These are phyloP conservation scores for Chaetorhynchus papuensis DNA, from an alignment of 2,113 vertebrate species.

Conservation along the genomic window DNA sequence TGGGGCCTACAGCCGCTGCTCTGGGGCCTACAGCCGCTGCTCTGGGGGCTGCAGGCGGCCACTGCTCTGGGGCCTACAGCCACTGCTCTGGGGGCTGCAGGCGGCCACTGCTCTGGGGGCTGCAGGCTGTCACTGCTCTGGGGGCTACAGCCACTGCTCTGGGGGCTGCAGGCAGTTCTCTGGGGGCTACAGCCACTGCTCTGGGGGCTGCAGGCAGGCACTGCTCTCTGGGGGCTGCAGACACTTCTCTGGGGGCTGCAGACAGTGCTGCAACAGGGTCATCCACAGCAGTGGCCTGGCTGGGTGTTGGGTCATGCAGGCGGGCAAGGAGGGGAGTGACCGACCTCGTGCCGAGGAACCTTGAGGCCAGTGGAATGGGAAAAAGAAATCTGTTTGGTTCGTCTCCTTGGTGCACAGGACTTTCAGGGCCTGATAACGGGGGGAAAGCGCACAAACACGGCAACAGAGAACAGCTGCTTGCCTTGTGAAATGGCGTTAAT, in stretches of 20 bases:
- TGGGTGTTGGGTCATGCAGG: fast-evolving
- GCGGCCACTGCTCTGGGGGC: neutral
- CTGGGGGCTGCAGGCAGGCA: too few species aligned
- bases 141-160: neutral
- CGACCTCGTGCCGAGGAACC: neutral
- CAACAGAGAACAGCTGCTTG: neutral
- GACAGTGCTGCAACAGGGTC: neutral
- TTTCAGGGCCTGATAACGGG: neutral
- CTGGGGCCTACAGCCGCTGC: neutral
- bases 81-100: neutral
- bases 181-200: neutral
- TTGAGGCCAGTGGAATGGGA: too few species aligned
- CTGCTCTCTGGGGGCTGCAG: too few species aligned
- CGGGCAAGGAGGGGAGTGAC: fast-evolving
- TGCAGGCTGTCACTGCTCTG: too few species aligned
- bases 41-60: neutral
- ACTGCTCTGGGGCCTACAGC: neutral
- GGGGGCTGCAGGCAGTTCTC: neutral
- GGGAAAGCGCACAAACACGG: too few species aligned
- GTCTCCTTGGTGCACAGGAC: neutral
- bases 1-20: neutral
- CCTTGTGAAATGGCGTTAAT: neutral
- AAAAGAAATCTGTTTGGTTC: neutral
- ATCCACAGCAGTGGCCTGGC: fast-evolving
- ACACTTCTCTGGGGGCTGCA: too few species aligned